Base-by-base conservation (phyloP, 2,113 vertebrate genomes). In the Calidris pugnax region DNA sequence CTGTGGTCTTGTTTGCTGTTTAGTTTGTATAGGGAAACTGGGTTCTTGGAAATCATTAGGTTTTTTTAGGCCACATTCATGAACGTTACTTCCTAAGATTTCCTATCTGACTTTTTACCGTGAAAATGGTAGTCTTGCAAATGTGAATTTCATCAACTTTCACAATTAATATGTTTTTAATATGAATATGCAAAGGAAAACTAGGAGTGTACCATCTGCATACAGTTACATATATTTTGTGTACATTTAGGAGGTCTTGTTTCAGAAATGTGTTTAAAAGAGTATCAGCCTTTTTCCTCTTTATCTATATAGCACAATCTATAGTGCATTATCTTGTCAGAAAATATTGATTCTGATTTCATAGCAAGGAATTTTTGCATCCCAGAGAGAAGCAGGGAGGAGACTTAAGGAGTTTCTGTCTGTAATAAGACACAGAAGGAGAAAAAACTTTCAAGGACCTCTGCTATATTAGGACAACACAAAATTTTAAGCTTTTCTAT, bases 21-120 rank as follows among this genome's bases (percentile, higher is more conserved):
- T 56, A 41, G 18, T 66, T 73, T 57, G 6, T 53, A 7, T 7
- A 62, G 21, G 45, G 27, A 73, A 89, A 60, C 10, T 24, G 12
- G 1, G 6, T 0, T 10, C 73, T 56, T 33, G 17, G 55, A 51
- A 72, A 22, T 41, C 0, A 1, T 57, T 59, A 62, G 14, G 6
- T 0, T 22, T 57, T 87, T 87, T 59, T 68, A 64, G 35, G 63
- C 18, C 30, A 35, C 5, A 35, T 7, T 43, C 24, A 27, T 7
- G 18, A 76, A 56, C 64, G 41, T 51, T 75, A 48, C 10, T 86
- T 84, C 13, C 19, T 45, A 48, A 57, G 21, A 45, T 62, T 84
- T 81, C 7, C n/a, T 75, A 19, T 9, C 17, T 83, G 32, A 55
- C 18, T 51, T 66, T 85, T 56, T 87, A 27, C 15, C 11, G 8